phyloP scores from a whole-genome alignment of 2,113 vertebrate species.

The Epinephelus cyanopodus region DNA sequence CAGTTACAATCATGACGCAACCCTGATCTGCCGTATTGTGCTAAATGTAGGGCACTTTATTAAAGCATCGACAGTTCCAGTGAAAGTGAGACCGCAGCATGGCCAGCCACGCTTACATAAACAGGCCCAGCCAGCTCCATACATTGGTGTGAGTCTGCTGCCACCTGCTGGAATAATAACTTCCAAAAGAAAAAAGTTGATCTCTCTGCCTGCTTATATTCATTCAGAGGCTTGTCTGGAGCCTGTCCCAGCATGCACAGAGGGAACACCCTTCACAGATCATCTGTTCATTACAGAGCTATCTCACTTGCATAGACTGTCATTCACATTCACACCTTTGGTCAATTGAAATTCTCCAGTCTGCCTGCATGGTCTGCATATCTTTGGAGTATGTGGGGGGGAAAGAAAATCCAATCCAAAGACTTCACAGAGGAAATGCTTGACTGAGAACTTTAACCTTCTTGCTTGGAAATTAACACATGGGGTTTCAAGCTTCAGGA shows the following conservation, averaged over 20 bases:
- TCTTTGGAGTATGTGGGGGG: constrained; percentile 16
- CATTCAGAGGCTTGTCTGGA: constrained; percentile 27
- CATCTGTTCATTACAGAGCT: constrained; percentile 62
- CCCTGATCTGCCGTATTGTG: constrained; percentile 9
- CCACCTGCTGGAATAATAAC: constrained; percentile 69
- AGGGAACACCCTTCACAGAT: constrained; percentile 65
- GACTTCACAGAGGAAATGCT: constrained; percentile 12
- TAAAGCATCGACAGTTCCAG: background rate
- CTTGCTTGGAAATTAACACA: constrained; percentile 49
- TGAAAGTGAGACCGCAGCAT: constrained; percentile 10
- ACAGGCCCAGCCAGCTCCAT: background rate
- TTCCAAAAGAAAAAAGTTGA: background rate
- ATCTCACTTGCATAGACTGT: constrained; percentile 35
- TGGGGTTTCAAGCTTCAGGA: constrained; percentile 3
- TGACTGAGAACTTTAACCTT: constrained; percentile 33
- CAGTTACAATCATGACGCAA: constrained; percentile 3
- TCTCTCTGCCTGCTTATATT: background rate
- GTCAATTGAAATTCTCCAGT: constrained; percentile 48
- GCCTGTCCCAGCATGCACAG: constrained; percentile 20
- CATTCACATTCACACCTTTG: constrained; percentile 35
- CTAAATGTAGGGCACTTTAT: background rate
- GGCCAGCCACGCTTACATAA: constrained; percentile 10
- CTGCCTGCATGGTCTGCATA: constrained; percentile 13
- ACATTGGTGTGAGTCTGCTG: constrained; percentile 66
- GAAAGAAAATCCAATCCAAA: background rate